Percentiles rank a stretch among this genome's conserved stretches.
Conservation (phyloP, 2,797 vertebrate genomes). For the Phylloscopus collybita region DNA sequence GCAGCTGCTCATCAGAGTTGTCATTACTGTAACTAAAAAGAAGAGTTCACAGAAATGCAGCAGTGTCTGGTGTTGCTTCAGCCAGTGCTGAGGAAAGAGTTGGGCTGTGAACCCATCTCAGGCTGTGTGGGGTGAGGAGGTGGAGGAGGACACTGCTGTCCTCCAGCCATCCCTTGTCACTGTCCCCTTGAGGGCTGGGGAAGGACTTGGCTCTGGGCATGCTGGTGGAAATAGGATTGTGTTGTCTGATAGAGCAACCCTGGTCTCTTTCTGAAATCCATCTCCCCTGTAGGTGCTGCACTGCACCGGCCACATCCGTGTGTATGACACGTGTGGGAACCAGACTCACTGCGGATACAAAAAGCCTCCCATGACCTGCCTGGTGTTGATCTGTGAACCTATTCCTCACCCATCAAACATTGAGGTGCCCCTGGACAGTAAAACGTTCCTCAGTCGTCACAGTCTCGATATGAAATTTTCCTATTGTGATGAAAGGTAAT, state of each 20-base stretch:
- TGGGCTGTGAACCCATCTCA: not conserved
- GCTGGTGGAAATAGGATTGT: not conserved
- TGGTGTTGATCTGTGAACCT: constrained; percentile 96
- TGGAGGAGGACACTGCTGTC: not conserved
- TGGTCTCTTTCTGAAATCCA: not conserved
- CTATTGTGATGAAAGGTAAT: constrained; percentile 97
- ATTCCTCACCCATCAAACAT: constrained; percentile 98
- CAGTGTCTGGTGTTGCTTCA: not conserved
- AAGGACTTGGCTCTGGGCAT: not conserved
- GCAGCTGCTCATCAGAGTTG: not conserved
- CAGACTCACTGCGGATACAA: constrained; percentile 82
- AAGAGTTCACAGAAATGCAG: not conserved
- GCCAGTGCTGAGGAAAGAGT: not conserved
- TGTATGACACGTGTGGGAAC: constrained; percentile 80
- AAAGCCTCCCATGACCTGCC: constrained; percentile 88
- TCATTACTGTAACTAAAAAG: not conserved
- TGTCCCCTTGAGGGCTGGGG: not conserved
- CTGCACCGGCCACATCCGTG: constrained; percentile 91
- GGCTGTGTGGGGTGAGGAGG: not conserved
- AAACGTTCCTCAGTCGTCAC: constrained; percentile 98
- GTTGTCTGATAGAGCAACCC: not conserved
- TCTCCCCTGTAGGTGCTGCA: constrained; percentile 86
- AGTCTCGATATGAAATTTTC: constrained; percentile 99
- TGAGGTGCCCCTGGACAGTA: constrained; percentile 97
- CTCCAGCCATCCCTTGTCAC: not conserved